phyloP scores from a whole-genome alignment of 2,113 vertebrate species.

The Platanista minor region DNA sequence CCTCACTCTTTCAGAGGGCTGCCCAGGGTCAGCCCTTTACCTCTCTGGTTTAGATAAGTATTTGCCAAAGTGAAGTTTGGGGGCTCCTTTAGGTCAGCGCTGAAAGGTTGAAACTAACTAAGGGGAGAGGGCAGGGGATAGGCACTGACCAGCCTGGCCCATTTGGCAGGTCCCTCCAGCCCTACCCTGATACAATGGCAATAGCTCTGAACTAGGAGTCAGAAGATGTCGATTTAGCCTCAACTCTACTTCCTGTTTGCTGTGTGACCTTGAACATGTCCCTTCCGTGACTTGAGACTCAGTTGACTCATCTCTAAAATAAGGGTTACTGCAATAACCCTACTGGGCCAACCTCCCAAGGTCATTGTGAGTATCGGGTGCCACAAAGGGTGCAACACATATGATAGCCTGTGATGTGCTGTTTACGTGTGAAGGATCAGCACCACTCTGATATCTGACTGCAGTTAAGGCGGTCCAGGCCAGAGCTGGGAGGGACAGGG shows the following conservation, averaged over 20 bases:
- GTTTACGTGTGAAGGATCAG: neutral
- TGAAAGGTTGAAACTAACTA: neutral
- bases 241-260: neutral
- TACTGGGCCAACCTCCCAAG: neutral
- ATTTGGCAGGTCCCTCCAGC: neutral
- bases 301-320: neutral
- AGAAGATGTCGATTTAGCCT: neutral
- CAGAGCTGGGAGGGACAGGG: neutral
- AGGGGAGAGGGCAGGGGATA: too few species aligned
- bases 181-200: neutral
- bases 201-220: neutral
- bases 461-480: neutral
- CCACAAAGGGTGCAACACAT: fast-evolving
- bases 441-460: neutral
- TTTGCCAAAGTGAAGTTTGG: neutral
- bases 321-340: neutral
- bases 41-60: neutral
- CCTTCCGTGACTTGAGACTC: neutral
- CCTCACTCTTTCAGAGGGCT: neutral
- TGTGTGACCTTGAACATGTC: neutral
- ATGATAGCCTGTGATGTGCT: neutral
- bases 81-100: neutral
- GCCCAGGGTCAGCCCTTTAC: neutral
- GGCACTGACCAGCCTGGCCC: neutral
- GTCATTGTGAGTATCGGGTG: neutral